phyloP scores from a whole-genome alignment of 2,113 vertebrate genomes.

The Taxidea taxus region DNA sequence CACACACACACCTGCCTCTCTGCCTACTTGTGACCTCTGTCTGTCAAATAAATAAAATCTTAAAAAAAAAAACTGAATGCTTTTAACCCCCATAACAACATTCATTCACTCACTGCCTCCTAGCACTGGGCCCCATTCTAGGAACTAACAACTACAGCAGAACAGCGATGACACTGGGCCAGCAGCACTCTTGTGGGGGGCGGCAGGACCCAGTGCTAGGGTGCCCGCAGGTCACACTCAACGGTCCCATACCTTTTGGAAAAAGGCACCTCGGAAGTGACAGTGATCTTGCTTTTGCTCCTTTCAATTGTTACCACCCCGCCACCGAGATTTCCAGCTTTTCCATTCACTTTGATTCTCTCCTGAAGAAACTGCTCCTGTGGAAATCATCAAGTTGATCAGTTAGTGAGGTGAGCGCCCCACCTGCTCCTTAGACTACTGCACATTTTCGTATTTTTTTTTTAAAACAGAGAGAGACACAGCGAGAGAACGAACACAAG shows the following conservation, averaged over 20 bases:
- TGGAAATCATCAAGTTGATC: not conserved
- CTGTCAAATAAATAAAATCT: too few species aligned
- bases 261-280: slow-evolving; percentile 97
- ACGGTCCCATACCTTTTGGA: slow-evolving; percentile 91
- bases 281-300: slow-evolving; percentile 98
- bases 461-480: too few species aligned
- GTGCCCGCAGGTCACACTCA: fast-evolving
- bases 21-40: too few species aligned
- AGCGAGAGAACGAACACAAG: too few species aligned
- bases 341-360: slow-evolving; percentile 97
- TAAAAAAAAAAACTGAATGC: not conserved
- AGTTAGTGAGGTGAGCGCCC: not conserved
- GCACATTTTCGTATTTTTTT: not conserved
- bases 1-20: too few species aligned
- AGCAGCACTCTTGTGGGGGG: not conserved
- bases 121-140: not conserved
- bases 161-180: too few species aligned
- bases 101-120: not conserved
- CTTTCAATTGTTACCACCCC: slow-evolving; percentile 96
- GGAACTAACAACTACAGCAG: not conserved
- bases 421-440: fast-evolving
- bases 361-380: slow-evolving; percentile 99
- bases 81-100: too few species aligned
- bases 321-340: slow-evolving; percentile 94
- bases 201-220: not conserved